Percentiles rank a stretch among this genome's conserved stretches.
phyloP scores from a whole-genome alignment of 2,888 invertebrate species.

The Nymphalis c-album region DNA sequence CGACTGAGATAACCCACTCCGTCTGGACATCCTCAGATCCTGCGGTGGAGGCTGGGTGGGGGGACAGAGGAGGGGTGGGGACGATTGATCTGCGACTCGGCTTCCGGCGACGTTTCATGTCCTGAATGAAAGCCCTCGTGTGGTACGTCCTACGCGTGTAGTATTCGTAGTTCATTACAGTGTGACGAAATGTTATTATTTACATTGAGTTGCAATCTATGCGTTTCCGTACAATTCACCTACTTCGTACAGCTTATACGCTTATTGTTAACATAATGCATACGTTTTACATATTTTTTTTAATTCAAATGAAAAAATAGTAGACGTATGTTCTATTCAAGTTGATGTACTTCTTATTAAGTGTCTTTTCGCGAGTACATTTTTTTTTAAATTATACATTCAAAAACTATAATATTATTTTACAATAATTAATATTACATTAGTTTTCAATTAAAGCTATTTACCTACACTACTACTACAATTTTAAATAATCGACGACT shows the following conservation, averaged over 20 bases:
- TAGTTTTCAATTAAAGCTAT: too few relatives aligned
- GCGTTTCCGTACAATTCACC: background rate
- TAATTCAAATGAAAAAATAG: background rate
- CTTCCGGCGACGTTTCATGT: slow-evolving; percentile 50
- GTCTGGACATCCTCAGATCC: slow-evolving; percentile 56
- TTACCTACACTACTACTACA: too few relatives aligned
- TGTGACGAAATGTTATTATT: slow-evolving; percentile 6
- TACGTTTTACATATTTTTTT: too few relatives aligned
- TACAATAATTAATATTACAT: too few relatives aligned
- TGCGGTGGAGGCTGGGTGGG: slow-evolving; percentile 38
- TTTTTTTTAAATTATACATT: too few relatives aligned
- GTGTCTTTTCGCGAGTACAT: too few relatives aligned
- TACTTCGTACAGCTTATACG: background rate
- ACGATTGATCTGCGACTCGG: slow-evolving; percentile 72
- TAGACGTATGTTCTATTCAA: too few relatives aligned
- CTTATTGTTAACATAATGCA: background rate
- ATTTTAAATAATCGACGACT: too few relatives aligned
- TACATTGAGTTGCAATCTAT: background rate
- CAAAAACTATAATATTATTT: too few relatives aligned
- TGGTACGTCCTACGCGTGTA: slow-evolving; percentile 31
- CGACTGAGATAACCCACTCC: slow-evolving; percentile 57
- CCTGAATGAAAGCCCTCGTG: slow-evolving; percentile 39
- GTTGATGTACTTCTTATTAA: too few relatives aligned
- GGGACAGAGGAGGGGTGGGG: slow-evolving; percentile 49
- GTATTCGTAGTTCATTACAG: slow-evolving; percentile 17